phyloP scores from a whole-genome alignment of 2,113 vertebrate species.

The Megaceryle torquata region DNA sequence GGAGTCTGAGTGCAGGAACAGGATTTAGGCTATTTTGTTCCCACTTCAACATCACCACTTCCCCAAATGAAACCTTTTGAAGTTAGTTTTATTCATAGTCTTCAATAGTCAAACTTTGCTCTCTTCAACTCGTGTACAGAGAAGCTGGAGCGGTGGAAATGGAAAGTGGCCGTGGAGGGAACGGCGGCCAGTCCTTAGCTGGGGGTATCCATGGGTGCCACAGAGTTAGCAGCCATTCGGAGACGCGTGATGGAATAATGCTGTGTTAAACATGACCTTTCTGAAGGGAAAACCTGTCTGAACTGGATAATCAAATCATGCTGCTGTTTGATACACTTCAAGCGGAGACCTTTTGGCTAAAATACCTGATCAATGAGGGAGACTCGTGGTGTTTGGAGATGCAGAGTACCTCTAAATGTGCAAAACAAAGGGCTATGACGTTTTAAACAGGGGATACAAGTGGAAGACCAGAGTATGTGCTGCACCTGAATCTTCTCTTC shows the following conservation, averaged over 20 bases:
- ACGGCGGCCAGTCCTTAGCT: neutral
- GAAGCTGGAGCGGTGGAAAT: neutral
- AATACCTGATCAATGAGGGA: neutral
- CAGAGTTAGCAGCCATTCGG: neutral
- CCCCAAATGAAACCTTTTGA: neutral
- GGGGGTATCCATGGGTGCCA: neutral
- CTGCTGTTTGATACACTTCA: neutral
- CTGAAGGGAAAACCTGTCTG: neutral
- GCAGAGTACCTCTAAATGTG: neutral
- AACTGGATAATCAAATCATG: neutral
- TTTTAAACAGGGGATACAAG: neutral
- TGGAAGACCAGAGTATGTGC: neutral
- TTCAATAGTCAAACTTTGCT: neutral
- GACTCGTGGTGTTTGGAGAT: neutral
- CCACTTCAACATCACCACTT: neutral
- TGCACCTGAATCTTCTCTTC: neutral
- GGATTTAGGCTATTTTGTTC: neutral
- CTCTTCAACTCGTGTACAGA: rapidly evolving
- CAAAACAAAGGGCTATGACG: neutral
- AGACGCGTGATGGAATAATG: neutral
- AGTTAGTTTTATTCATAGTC: neutral
- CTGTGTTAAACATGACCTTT: neutral
- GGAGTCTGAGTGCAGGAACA: neutral
- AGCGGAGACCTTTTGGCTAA: slow-evolving; percentile 15
- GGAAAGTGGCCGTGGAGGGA: neutral